Evolutionary conservation across 2,797 vertebrate genomes (phyloP), one percentile per base, ranked within the genome.

Genomic region (Melanotaenia pygmaea): DNA sequence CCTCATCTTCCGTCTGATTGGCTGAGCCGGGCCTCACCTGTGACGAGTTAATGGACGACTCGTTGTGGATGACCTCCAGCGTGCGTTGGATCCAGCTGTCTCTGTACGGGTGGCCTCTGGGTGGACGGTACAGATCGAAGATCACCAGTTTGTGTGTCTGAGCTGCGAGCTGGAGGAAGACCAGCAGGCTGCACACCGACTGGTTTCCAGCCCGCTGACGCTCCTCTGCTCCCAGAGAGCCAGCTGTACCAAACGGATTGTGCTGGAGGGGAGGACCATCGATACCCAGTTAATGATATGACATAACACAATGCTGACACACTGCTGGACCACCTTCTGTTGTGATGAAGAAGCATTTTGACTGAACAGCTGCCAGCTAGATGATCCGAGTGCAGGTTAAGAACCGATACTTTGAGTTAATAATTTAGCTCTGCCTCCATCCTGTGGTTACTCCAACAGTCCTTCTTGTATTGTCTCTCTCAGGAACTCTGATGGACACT

Each of bases 111-210:
- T 99, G 97, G 3, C 82, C 90, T 54, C 9, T 71, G 64, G 96
- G 95, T 2, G 96, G 97, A 0, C 90, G 86, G 82, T 94, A 91
- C 72, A 98, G 95, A 90, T 97, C 96, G 80, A 99, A 98, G 82
- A 98, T 93, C 86, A 98, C 94, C 76, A 94, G 63, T 54, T 95
- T 95, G 53, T 90, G 80, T 18, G 89, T 87, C 22, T 75, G 86
- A 20, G 94, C 89, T 2, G 96, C 96, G 10, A 98, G 89, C 83
- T 91, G 82, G 77, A 98, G 92, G 76, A 96, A 94, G 62, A 91
- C 88, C 61, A 72, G 89, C 68, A 99, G 88, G 64, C 87, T 94
- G 85, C 92, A 95, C 53, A 98, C 84, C 0, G 90, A 88, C 88
- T 98, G 97, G 74, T 95, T 95, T 60, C 60, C 86, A 16, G 95